phyloP scores from a whole-genome alignment of 1,140 invertebrate species.

The Bombus superbus region DNA sequence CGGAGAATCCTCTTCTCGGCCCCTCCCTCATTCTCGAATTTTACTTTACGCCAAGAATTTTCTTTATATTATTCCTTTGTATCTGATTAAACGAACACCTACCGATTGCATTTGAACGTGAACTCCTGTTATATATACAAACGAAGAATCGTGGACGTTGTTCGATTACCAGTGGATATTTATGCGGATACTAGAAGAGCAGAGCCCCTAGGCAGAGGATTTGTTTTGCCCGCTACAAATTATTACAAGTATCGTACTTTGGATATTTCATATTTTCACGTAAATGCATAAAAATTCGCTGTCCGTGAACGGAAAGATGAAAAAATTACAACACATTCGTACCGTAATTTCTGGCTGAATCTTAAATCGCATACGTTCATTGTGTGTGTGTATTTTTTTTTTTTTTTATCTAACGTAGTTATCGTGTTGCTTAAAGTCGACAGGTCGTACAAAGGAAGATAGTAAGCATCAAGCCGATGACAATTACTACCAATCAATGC shows the following conservation, averaged over 20 bases:
- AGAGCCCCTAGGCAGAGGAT: too few relatives aligned
- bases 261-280: neutral
- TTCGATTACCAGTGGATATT: neutral
- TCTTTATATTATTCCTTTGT: neutral
- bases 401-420: too few relatives aligned
- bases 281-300: neutral
- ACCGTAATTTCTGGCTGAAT: neutral
- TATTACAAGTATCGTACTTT: neutral
- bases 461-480: neutral
- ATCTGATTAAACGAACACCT: too few relatives aligned
- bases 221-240: neutral
- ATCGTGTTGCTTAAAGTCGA: neutral
- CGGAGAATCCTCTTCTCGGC: neutral
- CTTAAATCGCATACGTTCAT: neutral
- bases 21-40: neutral
- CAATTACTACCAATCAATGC: constrained; percentile 41
- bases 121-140: too few relatives aligned
- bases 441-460: neutral
- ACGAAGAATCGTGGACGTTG: neutral
- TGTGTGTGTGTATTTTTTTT: too few relatives aligned
- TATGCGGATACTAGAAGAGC: neutral
- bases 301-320: neutral
- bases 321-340: neutral
- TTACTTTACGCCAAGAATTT: neutral
- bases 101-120: too few relatives aligned